Evolutionary conservation across 2,888 invertebrate species (phyloP).

Genomic region (Cotesia congregata): DNA sequence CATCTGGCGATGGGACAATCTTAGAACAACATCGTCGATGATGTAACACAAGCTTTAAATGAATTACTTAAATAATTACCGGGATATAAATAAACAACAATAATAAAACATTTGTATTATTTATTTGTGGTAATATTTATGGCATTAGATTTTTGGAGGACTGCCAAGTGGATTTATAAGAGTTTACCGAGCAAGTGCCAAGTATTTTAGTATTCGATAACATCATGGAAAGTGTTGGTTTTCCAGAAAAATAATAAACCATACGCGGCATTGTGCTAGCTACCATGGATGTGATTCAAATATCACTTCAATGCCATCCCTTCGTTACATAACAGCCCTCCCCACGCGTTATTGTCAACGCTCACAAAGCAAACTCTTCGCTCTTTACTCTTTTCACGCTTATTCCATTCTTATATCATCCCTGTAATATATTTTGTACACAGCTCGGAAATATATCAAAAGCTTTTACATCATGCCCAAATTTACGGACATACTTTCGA

Average conservation of each 20-base stretch:
- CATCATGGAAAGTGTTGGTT: slow-evolving; percentile 51
- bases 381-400: not conserved
- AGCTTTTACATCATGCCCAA: not conserved
- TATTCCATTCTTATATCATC: not conserved
- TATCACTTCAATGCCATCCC: not conserved
- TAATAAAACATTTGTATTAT: not conserved
- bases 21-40: slow-evolving; percentile 11
- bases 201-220: slow-evolving; percentile 44
- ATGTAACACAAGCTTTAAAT: not conserved
- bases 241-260: slow-evolving; percentile 59
- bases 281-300: not conserved
- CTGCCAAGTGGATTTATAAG: slow-evolving; percentile 41
- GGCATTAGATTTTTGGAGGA: slow-evolving; percentile 34
- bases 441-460: not conserved
- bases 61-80: not conserved
- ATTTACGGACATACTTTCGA: no score
- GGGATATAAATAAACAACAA: slow-evolving; percentile 10
- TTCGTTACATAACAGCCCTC: not conserved
- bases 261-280: slow-evolving; percentile 35
- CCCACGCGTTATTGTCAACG: not conserved
- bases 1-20: slow-evolving; percentile 47
- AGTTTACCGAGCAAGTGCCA: slow-evolving; percentile 40
- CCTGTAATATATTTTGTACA: not conserved
- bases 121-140: slow-evolving; percentile 8
- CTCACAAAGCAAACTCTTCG: slow-evolving; percentile 23